Base-by-base conservation (phyloP, 2,888 invertebrate species). In the Oscheius sp. region DNA sequence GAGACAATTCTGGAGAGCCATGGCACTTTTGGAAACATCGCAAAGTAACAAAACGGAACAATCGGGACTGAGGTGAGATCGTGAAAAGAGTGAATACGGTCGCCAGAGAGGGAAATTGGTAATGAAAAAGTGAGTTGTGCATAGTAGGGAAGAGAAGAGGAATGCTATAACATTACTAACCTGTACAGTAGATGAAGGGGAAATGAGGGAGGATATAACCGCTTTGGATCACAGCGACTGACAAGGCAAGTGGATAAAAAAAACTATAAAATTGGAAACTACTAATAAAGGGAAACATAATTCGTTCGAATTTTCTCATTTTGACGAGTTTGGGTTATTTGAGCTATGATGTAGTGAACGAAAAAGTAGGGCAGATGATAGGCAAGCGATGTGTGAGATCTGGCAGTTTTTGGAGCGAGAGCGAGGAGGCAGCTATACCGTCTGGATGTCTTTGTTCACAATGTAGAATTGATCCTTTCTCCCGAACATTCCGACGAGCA, bases 381-480 rank as follows among this genome's bases (percentile, higher is more conserved):
- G 50, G 47, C 63, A 63, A 33, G 47, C 5, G 47, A 42, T 42
- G 3, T 42, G 63, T 47, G 53, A 53, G 53, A 53, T 53, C 53
- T 13, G 29, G 53, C 42, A 42, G 42, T 42, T 53, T 53, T 53
- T 21, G 21, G 21, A 21, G 21, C 53, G n/a, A 53, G 13, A 21
- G 21, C 21, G 21, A 21, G 0, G 10, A 7, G 63, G n/a, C 48
- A 32, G 63, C 63, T 63, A 75, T 10, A 75, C 75, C 57, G 71
- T 75, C 53, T 71, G 70, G 11, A 75, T 62, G 73, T 76, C 73
- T 70, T 97, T 97, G 90, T 96, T 95, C 70, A 97, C 96, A 87
- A 97, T 94, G 90, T 96, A 97, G 91, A 97, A 97, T 90, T 95
- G 95, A 91, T 96, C 94, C 91, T 97, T 97, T 89, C 95, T 94